Percentiles rank a stretch among this genome's conserved stretches.
Evolutionary conservation across 2,888 invertebrate species (phyloP).

Genomic region (Cataglyphis cursor): DNA sequence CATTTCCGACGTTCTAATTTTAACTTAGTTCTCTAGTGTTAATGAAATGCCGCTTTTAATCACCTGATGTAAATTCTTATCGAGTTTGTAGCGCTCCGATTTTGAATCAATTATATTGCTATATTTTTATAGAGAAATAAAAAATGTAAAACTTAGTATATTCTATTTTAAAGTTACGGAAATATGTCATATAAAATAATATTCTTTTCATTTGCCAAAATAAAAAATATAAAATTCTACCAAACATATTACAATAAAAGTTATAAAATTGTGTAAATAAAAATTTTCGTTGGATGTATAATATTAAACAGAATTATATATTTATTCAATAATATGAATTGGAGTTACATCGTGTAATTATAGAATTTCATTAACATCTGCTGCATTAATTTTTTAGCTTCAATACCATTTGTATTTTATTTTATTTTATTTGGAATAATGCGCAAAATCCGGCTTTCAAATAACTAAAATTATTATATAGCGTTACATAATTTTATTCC

Average conservation of each 20-base stretch:
- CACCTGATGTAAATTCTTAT: background rate
- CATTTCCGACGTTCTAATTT: conserved; percentile 70
- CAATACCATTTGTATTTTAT: conserved; percentile 30
- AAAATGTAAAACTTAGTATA: background rate
- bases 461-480: conserved; percentile 48
- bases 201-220: background rate
- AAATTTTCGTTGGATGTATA: conserved; percentile 17
- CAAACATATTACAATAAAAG: background rate
- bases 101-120: background rate
- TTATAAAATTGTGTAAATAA: conserved; percentile 19
- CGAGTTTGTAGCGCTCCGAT: background rate
- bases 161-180: background rate
- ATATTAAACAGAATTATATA: conserved; percentile 46
- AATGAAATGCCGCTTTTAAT: conserved; percentile 45
- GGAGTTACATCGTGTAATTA: conserved; percentile 42
- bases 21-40: conserved; percentile 30
- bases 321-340: conserved; percentile 25
- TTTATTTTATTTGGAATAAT: conserved; percentile 43
- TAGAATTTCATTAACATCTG: conserved; percentile 43
- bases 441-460: background rate
- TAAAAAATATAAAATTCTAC: conserved; percentile 26
- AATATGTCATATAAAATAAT: background rate
- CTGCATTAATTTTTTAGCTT: conserved; percentile 28
- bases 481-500: conserved; percentile 39
- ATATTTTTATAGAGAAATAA: background rate